Conservation (phyloP, 1,140 invertebrate genomes). For the Bombus turneri region DNA sequence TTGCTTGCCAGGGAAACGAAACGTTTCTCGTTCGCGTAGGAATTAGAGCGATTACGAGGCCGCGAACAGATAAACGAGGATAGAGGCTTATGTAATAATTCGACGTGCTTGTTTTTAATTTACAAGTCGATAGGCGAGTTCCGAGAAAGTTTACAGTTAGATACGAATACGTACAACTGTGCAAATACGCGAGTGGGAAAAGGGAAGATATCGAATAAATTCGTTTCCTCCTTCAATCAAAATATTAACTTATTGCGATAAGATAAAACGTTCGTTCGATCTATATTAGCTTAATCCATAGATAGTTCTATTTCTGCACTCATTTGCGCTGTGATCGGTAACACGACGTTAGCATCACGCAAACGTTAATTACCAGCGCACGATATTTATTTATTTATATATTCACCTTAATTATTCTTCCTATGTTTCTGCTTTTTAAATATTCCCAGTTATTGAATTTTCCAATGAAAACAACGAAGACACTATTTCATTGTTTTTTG, state of each 20-base stretch:
- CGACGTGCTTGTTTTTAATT: slow-evolving; percentile 24
- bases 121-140: background rate
- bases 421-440: background rate
- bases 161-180: slow-evolving; percentile 14
- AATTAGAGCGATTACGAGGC: slow-evolving; percentile 18
- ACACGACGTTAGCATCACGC: background rate
- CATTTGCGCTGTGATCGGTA: background rate
- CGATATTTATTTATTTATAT: background rate
- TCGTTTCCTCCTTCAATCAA: background rate
- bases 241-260: slow-evolving; percentile 26
- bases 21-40: background rate
- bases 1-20: slow-evolving; percentile 1
- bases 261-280: background rate
- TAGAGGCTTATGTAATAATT: slow-evolving; percentile 36
- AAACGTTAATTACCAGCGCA: background rate
- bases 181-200: background rate
- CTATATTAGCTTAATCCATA: background rate
- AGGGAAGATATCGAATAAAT: slow-evolving; percentile 1
- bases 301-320: background rate
- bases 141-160: slow-evolving; percentile 39
- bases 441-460: no score
- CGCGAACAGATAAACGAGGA: slow-evolving; percentile 13
- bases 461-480: no score
- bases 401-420: background rate
- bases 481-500: no score